A percentile compares a stretch with the other conserved stretches of the same genome.
phyloP scores from a whole-genome alignment of 2,797 vertebrate species.

The Oceanodroma leucorhoa region DNA sequence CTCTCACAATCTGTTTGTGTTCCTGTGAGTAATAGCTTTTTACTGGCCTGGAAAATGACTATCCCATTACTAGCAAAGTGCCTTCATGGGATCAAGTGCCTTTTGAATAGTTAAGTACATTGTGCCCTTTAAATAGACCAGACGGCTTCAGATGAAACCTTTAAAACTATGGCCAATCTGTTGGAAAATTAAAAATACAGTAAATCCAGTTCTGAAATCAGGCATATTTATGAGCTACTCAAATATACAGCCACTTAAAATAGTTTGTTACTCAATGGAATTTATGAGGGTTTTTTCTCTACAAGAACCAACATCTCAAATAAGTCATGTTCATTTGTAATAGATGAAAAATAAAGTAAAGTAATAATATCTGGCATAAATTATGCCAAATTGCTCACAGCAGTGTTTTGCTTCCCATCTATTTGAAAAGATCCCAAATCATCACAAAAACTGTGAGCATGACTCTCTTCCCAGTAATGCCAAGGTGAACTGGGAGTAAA shows the following conservation, averaged over 20 bases:
- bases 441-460: neutral
- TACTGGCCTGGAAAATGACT: slow-evolving; percentile 57
- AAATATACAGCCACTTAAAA: slow-evolving; percentile 18
- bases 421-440: neutral
- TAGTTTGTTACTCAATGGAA: slow-evolving; percentile 37
- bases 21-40: slow-evolving; percentile 45
- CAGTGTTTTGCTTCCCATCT: neutral
- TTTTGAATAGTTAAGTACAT: slow-evolving; percentile 48
- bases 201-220: slow-evolving; percentile 11
- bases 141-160: neutral
- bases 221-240: slow-evolving; percentile 12
- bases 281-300: neutral
- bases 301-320: neutral
- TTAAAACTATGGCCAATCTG: neutral
- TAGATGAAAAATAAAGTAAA: neutral
- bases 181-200: slow-evolving; percentile 41
- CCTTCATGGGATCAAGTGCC: slow-evolving; percentile 22
- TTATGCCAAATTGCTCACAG: neutral
- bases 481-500: neutral
- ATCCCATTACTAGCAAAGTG: slow-evolving; percentile 23
- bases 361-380: neutral
- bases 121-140: neutral
- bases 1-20: slow-evolving; percentile 43
- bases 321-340: neutral
- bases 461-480: neutral